phyloP scores from a whole-genome alignment of 2,113 vertebrate genomes.

The Geothlypis trichas region DNA sequence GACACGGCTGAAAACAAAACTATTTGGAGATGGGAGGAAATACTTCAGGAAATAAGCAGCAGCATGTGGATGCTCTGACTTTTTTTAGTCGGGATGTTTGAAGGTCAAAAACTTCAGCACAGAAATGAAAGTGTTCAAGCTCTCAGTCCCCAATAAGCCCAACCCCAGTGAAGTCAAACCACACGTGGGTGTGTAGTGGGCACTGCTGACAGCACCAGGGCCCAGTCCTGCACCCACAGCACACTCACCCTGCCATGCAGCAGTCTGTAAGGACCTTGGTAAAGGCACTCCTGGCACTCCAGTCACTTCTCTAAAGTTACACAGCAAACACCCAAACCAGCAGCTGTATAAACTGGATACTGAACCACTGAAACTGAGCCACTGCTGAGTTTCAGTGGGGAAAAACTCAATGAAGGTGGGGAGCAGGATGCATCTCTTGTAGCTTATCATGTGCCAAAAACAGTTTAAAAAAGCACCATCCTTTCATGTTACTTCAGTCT shows the following conservation, averaged over 20 bases:
- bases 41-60: neutral
- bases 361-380: neutral
- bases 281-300: neutral
- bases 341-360: neutral
- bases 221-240: neutral
- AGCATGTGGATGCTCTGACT: neutral
- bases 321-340: neutral
- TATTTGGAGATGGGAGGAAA: neutral
- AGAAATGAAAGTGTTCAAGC: neutral
- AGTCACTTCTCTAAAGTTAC: neutral
- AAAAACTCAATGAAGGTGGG: neutral
- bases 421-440: neutral
- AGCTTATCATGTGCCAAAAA: neutral
- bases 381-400: neutral
- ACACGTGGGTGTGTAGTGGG: fast-evolving
- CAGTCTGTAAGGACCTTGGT: neutral
- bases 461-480: neutral
- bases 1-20: neutral
- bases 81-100: neutral
- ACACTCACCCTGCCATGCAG: neutral
- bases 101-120: neutral
- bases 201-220: neutral
- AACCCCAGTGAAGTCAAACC: neutral
- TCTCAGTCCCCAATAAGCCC: fast-evolving
- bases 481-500: neutral